Conservation (phyloP, 2,888 invertebrate species). For the Chloromyia formosa region DNA sequence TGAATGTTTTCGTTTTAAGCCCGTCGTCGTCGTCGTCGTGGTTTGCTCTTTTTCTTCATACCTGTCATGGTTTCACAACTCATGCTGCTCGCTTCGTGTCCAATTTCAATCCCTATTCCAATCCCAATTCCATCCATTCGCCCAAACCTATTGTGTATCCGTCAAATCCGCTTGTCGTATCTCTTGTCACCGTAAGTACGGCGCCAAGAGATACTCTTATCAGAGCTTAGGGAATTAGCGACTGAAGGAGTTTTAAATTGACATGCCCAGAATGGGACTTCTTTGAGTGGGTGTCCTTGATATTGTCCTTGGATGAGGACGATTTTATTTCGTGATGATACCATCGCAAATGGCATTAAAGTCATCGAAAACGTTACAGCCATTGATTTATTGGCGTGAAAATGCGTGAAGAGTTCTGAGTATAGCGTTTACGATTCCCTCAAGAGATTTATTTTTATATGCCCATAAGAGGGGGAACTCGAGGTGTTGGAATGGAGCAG, state of each 20-base stretch:
- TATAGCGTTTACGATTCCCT: not conserved
- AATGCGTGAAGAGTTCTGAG: not conserved
- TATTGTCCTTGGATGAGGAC: not conserved
- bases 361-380: not conserved
- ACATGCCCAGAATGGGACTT: not conserved
- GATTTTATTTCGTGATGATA: conserved; percentile 6
- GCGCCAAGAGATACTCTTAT: conserved; percentile 13
- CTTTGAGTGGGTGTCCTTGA: not conserved
- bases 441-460: not conserved
- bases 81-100: not conserved
- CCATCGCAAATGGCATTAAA: conserved; percentile 4
- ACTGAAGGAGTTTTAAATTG: conserved; percentile 13
- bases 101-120: too few species aligned
- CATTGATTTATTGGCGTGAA: not conserved
- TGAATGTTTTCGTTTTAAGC: not conserved
- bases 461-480: not conserved
- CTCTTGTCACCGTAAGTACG: not conserved
- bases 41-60: not conserved
- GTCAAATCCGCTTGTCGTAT: not conserved
- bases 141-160: too few species aligned
- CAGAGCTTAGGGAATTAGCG: not conserved
- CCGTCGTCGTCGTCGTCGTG: not conserved
- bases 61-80: not conserved
- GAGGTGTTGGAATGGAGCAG: not conserved
- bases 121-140: too few species aligned